Base-by-base conservation (phyloP, 64 coral and sea anemone species). In the Montipora foliosa region DNA sequence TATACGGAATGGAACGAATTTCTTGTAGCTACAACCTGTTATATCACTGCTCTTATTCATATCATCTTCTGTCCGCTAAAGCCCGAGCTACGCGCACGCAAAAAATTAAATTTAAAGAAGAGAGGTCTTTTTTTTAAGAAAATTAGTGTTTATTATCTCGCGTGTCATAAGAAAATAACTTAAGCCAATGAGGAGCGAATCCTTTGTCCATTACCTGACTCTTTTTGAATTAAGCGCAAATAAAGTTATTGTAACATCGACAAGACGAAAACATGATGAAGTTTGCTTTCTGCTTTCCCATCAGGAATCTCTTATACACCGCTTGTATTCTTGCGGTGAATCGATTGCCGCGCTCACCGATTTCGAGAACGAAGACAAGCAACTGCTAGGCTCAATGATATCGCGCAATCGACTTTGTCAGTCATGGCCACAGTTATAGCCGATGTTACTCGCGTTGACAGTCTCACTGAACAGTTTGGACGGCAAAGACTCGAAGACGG, bases 161-260 rank as follows among this genome's bases (percentile, higher is more conserved):
- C 82, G 82, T 86, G 82, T 72, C 67, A 52, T 86, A 59, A 71
- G 82, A 70, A 86, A 86, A 86, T 86, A 72, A 22, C 17, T 68
- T 86, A 29, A 71, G 17, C 82, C 82, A 86, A 86, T 86, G n/a
- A 11, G 46, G 29, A 72, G 9, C 66, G 19, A 71, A 14, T 16
- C 45, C 66, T 86, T 86, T 86, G 82, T 86, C 61, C 44, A 68
- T 84, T 67, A 49, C 81, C 71, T 86, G 46, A 72, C 64, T 86
- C 66, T 86, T 72, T 86, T 72, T 86, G 66, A 86, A 86, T 86
- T 86, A 86, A 86, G 17, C 62, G 64, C 82, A 86, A 86, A 86
- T 72, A 86, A 62, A 71, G 68, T 86, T 45, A 86, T 86, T 86
- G 82, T 86, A 19, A 86, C 47, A 86, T 86, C 82, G 62, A 86